Conservation (phyloP, 1,140 invertebrate genomes). For the Gryon sp. region DNA sequence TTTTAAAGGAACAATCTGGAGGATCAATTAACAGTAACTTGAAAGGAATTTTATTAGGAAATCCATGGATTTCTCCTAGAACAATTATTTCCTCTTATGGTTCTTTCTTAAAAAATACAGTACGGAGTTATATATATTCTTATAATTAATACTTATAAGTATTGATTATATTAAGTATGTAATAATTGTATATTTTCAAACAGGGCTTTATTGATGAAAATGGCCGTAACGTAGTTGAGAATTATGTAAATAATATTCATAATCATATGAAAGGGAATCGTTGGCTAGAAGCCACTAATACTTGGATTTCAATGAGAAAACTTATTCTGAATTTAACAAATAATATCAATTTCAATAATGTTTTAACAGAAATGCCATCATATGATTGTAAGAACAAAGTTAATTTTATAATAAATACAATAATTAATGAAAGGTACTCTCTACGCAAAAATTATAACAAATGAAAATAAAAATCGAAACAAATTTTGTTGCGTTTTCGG, state of each 20-base stretch:
- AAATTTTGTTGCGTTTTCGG: too few species aligned
- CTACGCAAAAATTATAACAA: too few species aligned
- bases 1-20: conserved; percentile 5
- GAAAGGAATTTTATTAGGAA: conserved; percentile 22
- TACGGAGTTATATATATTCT: not conserved
- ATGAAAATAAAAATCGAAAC: too few species aligned
- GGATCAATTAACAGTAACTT: conserved; percentile 17
- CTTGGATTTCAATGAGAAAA: conserved; percentile 18
- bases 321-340: conserved; percentile 11
- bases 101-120: conserved; percentile 12
- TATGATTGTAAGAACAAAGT: conserved; percentile 5
- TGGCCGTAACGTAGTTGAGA: not conserved
- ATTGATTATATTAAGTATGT: not conserved
- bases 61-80: conserved; percentile 30
- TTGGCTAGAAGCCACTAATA: conserved; percentile 15
- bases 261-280: not conserved
- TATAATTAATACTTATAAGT: not conserved
- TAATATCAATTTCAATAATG: conserved; percentile 29
- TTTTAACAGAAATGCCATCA: conserved; percentile 6
- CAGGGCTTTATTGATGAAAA: conserved; percentile 33
- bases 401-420: not conserved
- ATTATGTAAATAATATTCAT: conserved; percentile 1
- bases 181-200: not conserved
- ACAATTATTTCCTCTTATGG: conserved; percentile 17
- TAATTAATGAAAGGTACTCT: too few species aligned